phyloP scores from a whole-genome alignment of 2,888 invertebrate species.

The Drosophila greeni region DNA sequence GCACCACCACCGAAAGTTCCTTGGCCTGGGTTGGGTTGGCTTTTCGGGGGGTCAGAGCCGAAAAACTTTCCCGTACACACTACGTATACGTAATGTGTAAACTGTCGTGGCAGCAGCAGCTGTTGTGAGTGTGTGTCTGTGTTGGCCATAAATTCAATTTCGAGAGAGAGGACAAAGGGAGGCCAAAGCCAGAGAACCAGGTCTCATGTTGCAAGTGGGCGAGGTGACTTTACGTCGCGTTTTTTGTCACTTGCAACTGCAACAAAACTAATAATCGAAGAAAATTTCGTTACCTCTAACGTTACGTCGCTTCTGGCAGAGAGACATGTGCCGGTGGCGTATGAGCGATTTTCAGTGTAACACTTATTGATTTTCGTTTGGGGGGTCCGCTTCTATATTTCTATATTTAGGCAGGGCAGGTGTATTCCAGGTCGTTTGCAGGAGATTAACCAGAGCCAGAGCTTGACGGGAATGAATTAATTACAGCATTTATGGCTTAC shows the following conservation, averaged over 20 bases:
- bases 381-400: constrained; percentile 17
- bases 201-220: constrained; percentile 36
- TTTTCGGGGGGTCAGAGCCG: constrained; percentile 12
- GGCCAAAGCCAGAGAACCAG: constrained; percentile 1
- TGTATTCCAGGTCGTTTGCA: constrained; percentile 8
- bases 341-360: constrained; percentile 29
- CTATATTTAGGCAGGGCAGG: constrained; percentile 33
- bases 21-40: constrained; percentile 18
- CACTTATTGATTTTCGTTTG: constrained; percentile 35
- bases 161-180: constrained; percentile 47
- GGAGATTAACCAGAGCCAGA: constrained; percentile 21
- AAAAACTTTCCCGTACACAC: constrained; percentile 25
- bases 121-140: constrained; percentile 25
- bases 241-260: constrained; percentile 69
- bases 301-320: not conserved
- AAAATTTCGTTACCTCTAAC: constrained; percentile 29
- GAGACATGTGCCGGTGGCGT: constrained; percentile 11
- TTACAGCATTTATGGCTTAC: not conserved
- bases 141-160: constrained; percentile 69
- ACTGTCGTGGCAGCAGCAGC: constrained; percentile 42
- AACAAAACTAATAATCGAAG: constrained; percentile 41
- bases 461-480: constrained; percentile 18
- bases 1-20: constrained; percentile 16
- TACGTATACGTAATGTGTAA: constrained; percentile 34
- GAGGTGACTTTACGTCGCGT: constrained; percentile 44